These are phyloP conservation scores for Anorthoa munda DNA, from an alignment of 2,888 invertebrate species.

Conservation along the genomic window DNA sequence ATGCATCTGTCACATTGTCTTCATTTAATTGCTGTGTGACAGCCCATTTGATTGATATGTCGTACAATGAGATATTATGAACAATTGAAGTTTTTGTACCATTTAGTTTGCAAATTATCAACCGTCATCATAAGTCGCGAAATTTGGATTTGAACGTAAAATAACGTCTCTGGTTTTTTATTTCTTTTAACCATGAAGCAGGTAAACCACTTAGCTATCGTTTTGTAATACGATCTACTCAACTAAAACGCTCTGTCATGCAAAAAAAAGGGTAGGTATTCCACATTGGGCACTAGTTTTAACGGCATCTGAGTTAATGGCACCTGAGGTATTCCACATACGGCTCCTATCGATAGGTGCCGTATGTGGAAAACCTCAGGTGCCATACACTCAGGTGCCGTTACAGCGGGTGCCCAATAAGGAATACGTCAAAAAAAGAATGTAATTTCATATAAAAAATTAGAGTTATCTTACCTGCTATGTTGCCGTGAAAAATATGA, in stretches of 20 bases:
- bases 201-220: constrained; percentile 14
- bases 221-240: constrained; percentile 13
- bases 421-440: neutral
- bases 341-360: too few species aligned
- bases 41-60: constrained; percentile 36
- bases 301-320: too few species aligned
- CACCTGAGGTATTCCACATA: too few species aligned
- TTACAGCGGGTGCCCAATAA: too few species aligned
- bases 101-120: constrained; percentile 33
- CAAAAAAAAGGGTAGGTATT: neutral
- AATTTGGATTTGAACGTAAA: constrained; percentile 39
- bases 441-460: neutral
- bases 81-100: constrained; percentile 48
- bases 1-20: constrained; percentile 33
- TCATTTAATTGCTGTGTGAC: constrained; percentile 32
- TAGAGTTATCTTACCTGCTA: neutral
- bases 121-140: constrained; percentile 8
- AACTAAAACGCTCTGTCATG: constrained; percentile 1
- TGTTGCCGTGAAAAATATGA: neutral
- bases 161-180: constrained; percentile 15
- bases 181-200: constrained; percentile 25
- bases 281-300: too few species aligned
- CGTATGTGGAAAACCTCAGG: too few species aligned
- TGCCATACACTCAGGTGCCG: too few species aligned
- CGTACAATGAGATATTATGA: constrained; percentile 33